Base-by-base conservation (phyloP, 2,797 vertebrate genomes). In the Neosilurus mollespiculum region DNA sequence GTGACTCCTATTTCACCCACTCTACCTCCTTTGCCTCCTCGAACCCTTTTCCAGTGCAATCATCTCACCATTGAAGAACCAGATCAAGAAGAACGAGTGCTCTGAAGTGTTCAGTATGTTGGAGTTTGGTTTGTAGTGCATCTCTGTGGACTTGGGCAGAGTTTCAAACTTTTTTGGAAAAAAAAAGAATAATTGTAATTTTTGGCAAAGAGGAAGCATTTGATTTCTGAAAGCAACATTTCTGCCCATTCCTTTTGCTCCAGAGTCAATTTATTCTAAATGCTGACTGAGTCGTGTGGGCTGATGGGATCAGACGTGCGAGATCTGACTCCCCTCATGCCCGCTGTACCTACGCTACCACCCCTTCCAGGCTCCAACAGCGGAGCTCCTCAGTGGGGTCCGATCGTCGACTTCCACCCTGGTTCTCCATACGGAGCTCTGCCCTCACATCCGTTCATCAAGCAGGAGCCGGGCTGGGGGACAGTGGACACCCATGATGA, bases 401-500 rank as follows among this genome's bases (percentile, higher is more conserved):
- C 96, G 6, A 93, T 96, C 24, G 92, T 96, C 79, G 96, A 96
- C 91, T 94, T 96, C 14, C 96, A 98, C 62, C 95, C 96, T 3
- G 92, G 94, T 30, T 94, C 96, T 80, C 94, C 96, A 15, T 98
- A 98, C 81, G 91, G 94, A 90, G 95, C 97, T 11, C 91, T 98
- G 88, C 94, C 96, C 64, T 93, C 96, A 51, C 93, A 97, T 91
- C 96, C 97, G 72, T 96, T 98, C 91, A 97, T 99, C 93, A 99
- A 99, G 90, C 98, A 99, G 92, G 98, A 99, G 91, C 97, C 97
- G 4, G 93, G 94, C 89, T 99, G 98, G 98, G 96, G 95, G 81
- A 87, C 93, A 75, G 56, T 94, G 0, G 97, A 99, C 84, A 92
- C 96, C 0, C 94, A 96, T 61, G 97, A 99, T 86, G 98, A 99